A percentile compares a stretch with the other conserved stretches of the same genome.
These are phyloP conservation scores for Rhadina sibilatrix DNA, from an alignment of 2,113 vertebrate genomes.

Conservation along the genomic window DNA sequence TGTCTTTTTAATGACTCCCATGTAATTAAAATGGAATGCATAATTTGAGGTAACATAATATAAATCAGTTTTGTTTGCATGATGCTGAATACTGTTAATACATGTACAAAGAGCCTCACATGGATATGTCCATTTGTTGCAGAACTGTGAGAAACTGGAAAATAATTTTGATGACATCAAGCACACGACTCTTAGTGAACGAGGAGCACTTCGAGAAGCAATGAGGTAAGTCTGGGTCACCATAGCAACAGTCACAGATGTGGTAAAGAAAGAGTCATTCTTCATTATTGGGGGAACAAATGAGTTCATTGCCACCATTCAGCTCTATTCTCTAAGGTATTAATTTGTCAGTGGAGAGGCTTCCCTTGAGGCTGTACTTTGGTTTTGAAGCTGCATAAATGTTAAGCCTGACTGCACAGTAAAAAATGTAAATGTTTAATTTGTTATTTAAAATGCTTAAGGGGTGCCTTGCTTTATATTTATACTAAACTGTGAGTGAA, in stretches of 20 bases:
- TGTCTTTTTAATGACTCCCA: constrained; percentile 78
- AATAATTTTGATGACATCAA: constrained; percentile 99
- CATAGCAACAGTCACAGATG: constrained; percentile 92
- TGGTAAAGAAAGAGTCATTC: constrained; percentile 89
- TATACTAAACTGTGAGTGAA: constrained; percentile 78
- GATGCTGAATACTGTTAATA: constrained; percentile 32
- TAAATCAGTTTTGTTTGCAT: constrained; percentile 49
- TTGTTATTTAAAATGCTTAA: constrained; percentile 83
- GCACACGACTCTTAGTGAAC: constrained; percentile 91
- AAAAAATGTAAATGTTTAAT: constrained; percentile 88
- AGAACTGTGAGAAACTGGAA: constrained; percentile 86
- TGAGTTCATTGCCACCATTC: constrained; percentile 91
- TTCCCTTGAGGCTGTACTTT: constrained; percentile 83
- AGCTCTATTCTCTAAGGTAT: constrained; percentile 88
- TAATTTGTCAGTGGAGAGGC: constrained; percentile 87
- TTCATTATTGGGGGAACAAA: constrained; percentile 94
- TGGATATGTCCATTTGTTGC: constrained; percentile 62
- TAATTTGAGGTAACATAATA: constrained; percentile 59
- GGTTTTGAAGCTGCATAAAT: constrained; percentile 84
- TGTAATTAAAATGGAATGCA: constrained; percentile 66
- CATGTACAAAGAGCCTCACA: constrained; percentile 33
- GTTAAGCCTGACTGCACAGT: constrained; percentile 83
- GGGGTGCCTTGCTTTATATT: constrained; percentile 82
- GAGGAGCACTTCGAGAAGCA: constrained; percentile 90
- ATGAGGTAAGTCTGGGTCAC: constrained; percentile 90